Base-by-base conservation (phyloP, 30 jellyfish, hydroid and myxozoan genomes). In the Aurelia sp. region DNA sequence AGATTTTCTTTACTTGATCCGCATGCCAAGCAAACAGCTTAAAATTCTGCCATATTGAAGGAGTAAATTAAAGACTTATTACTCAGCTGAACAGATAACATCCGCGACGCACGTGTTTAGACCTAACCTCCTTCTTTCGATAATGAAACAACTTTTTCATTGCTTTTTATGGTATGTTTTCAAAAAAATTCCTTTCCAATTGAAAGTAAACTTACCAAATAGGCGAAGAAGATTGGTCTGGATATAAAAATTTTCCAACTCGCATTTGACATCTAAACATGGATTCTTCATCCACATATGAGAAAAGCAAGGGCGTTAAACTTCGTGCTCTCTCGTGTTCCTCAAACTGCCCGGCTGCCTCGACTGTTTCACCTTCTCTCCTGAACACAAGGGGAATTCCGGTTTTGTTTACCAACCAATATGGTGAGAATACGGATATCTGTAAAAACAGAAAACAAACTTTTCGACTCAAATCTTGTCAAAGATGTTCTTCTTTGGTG, bases 271-370 rank as follows among this genome's bases (percentile, higher is more conserved):
- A 90, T 48, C 95, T 77, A 50, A 77, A 89, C 81, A 91, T 77
- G 3, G 91, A 79, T 31, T 95, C 99, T 33, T 83, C 96, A 44
- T 85, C 93, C 69, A 95, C 76, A 78, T 85, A 95, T 12, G 99
- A 95, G 82, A 95, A 95, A 16, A 89, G 91, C 27, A 95, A 82
- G 3, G 99, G 99, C n/a, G 97, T 82, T 67, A 89, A 44, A 48
- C 99, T 95, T n/a, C 98, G 93, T 4, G 99, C 99, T 55, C 87
- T 88, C 51, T 95, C 99, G 82, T 95, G 99, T 73, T 95, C 99
- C 58, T 89, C 99, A 47, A 95, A 90, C 79, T 95, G 99, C 11
- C 99, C 99, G 31, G 99, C 97, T 3, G 93, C 97, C 67, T 95
- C 99, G 13, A 73, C 92, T 30, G 92, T 44, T 41, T 95, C 99